Conservation (phyloP, 2,797 vertebrate genomes). For the Alfaro cultratus region DNA sequence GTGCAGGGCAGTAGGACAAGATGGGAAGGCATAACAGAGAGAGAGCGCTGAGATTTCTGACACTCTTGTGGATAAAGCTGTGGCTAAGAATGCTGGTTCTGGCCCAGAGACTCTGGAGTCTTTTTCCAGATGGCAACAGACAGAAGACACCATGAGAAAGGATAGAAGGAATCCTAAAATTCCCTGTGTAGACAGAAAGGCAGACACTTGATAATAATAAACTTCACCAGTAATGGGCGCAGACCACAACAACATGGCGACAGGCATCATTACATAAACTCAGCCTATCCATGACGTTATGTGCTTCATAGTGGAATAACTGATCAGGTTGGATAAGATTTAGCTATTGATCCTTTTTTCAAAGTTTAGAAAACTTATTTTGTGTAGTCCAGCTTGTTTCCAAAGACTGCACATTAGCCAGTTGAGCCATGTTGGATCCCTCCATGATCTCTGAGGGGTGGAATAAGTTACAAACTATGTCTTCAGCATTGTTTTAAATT, state of each 20-base stretch:
- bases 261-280: neutral
- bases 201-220: neutral
- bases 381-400: neutral
- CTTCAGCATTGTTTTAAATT: neutral
- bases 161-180: neutral
- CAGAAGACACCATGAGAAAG: neutral
- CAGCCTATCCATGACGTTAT: too few species aligned
- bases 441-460: neutral
- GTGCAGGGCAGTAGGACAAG: neutral
- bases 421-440: neutral
- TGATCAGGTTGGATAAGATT: too few species aligned
- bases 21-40: neutral
- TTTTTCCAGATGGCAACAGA: slow-evolving; percentile 2
- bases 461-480: neutral
- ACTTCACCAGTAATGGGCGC: neutral
- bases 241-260: neutral
- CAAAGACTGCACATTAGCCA: neutral
- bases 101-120: neutral
- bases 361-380: neutral
- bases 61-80: neutral
- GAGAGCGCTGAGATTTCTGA: neutral
- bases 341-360: neutral
- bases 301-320: neutral
- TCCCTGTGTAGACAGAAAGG: neutral
- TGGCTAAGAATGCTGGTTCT: neutral